Evolutionary conservation across 2,797 vertebrate species (phyloP), one percentile per base, ranked within the genome.

Genomic region (Chaunax sp.): DNA sequence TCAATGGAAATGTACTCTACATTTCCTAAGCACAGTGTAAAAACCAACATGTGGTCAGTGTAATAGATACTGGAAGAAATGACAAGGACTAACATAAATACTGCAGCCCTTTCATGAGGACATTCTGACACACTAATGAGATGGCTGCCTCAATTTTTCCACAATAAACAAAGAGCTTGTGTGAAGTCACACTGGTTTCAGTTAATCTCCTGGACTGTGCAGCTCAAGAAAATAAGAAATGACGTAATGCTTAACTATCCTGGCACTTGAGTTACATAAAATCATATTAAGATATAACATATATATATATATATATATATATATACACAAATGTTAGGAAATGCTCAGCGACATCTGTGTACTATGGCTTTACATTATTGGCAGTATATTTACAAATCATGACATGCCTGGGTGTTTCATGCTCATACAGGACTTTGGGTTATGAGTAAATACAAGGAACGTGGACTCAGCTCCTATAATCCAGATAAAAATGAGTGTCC

Each of bases 221-320:
- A 35, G 19, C 28, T 63, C 9, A 37, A 55, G 37, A 7, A 46
- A 37, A 33, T 16, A 54, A 30, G 4, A 64, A 28, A 54, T 41
- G 0, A 51, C 9, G 15, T 26, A 1, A 63, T 14, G 51, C 14
- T 38, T 12, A 49, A 69, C 13, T 40, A 55, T 55, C 6, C 26
- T 80, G 79, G 84, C 81, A 88, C 76, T 78, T 83, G 35, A 69
- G 69, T 71, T 20, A 41, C 19, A 66, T 60, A 5, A 53, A 69
- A 7, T 35, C 33, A 68, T 3, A 53, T 15, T 11, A 22, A 35
- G 18, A 18, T n/a, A 6, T 45, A 8, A 58, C 11, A 43, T 12
- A 20, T 67, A 45, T 40, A 47, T 38, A 9, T 38, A 16, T 33
- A 19, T 41, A 65, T 41, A 16, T 14, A 18, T 18, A 40, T n/a